A percentile compares a stretch with the other conserved stretches of the same genome.
Conservation (phyloP, 2,888 invertebrate species). For the Morpho helenor region DNA sequence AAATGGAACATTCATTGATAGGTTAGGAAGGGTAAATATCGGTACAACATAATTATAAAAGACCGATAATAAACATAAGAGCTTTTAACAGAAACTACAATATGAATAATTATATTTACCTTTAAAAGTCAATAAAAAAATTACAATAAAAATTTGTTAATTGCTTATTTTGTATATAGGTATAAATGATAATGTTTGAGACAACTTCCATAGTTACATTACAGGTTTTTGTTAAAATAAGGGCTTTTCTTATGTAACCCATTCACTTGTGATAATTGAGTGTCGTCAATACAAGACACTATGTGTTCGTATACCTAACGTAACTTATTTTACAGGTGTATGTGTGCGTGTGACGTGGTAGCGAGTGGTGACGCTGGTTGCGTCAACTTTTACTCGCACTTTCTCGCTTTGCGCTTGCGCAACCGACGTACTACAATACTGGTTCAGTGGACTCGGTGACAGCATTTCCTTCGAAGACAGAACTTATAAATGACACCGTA, state of each 20-base stretch:
- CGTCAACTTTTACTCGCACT: slow-evolving; percentile 79
- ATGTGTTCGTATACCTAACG: slow-evolving; percentile 22
- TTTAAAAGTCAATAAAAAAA: too few relatives aligned
- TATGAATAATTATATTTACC: too few relatives aligned
- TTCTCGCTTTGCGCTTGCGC: slow-evolving; percentile 74
- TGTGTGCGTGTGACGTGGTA: slow-evolving; percentile 35
- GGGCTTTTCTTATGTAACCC: slow-evolving; percentile 33
- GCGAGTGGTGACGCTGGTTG: slow-evolving; percentile 66
- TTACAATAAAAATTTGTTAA: too few relatives aligned
- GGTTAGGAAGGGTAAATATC: too few relatives aligned
- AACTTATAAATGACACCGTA: slow-evolving; percentile 11
- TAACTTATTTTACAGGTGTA: slow-evolving; percentile 17
- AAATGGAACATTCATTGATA: too few relatives aligned
- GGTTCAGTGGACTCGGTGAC: slow-evolving; percentile 59
- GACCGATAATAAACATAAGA: too few relatives aligned
- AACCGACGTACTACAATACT: slow-evolving; percentile 60
- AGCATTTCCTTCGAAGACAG: slow-evolving; percentile 48
- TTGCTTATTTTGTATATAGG: too few relatives aligned
- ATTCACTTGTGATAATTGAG: slow-evolving; percentile 54
- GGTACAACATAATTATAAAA: too few relatives aligned
- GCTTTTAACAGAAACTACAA: background rate
- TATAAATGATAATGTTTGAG: too few relatives aligned
- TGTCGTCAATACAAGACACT: slow-evolving; percentile 57
- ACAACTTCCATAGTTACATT: too few relatives aligned
- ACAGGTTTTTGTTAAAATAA: too few relatives aligned